Percentiles rank a stretch among this genome's conserved stretches.
These are phyloP conservation scores for Oasisia sp. DNA, from an alignment of 2,888 invertebrate genomes.

Conservation along the genomic window DNA sequence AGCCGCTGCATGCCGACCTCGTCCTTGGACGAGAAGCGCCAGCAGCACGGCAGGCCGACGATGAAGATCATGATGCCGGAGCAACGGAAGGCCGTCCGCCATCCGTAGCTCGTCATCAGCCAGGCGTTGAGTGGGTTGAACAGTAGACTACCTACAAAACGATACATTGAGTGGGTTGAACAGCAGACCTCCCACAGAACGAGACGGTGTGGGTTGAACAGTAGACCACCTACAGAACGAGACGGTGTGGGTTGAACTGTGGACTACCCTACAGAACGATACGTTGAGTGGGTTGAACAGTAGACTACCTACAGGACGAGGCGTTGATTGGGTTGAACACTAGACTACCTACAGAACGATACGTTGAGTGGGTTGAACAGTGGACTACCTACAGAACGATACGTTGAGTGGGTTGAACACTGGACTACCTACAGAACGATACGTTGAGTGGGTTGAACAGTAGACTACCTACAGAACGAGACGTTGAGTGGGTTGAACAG, in stretches of 20 bases:
- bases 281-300: background rate
- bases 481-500: too few relatives aligned
- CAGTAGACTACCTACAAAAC: slow-evolving; percentile 45
- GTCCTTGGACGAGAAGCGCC: slow-evolving; percentile 44
- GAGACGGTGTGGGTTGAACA: slow-evolving; percentile 22
- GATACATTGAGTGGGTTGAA: slow-evolving; percentile 5
- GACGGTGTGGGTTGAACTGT: background rate
- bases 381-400: too few relatives aligned
- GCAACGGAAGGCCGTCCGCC: slow-evolving; percentile 48
- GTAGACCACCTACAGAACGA: background rate
- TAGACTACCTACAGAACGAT: too few relatives aligned
- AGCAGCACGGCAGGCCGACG: slow-evolving; percentile 47
- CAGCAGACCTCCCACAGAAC: slow-evolving; percentile 18
- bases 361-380: too few relatives aligned
- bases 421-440: too few relatives aligned
- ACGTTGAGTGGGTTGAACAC: too few relatives aligned
- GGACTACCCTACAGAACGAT: background rate
- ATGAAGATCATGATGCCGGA: slow-evolving; percentile 43
- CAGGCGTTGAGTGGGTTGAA: slow-evolving; percentile 52
- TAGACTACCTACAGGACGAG: background rate
- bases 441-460: too few relatives aligned
- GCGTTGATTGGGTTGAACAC: background rate
- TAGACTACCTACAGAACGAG: too few relatives aligned
- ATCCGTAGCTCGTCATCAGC: slow-evolving; percentile 46
- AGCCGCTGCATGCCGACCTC: slow-evolving; percentile 31